Evolutionary conservation across 2,888 invertebrate genomes (phyloP).

Genomic region (Altica lythri): DNA sequence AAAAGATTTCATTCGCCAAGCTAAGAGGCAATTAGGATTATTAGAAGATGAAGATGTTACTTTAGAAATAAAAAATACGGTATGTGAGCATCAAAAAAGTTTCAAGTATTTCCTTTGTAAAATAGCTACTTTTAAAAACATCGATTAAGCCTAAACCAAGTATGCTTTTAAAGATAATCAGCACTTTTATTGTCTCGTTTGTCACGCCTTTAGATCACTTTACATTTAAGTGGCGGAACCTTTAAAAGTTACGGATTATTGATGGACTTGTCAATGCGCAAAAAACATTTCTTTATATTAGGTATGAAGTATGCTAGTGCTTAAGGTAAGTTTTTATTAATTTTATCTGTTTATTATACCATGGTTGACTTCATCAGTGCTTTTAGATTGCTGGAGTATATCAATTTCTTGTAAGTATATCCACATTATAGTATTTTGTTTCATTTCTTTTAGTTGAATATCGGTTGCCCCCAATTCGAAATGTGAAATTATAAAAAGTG

Average conservation of each 20-base stretch:
- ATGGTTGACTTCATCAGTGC: no score
- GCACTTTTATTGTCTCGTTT: slow-evolving; percentile 20
- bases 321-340: no score
- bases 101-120: slow-evolving; percentile 5
- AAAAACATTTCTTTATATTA: background rate
- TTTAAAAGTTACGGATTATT: background rate
- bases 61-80: slow-evolving; percentile 26
- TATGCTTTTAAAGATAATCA: slow-evolving; percentile 16
- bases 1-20: slow-evolving; percentile 40
- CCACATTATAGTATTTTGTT: no score
- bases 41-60: slow-evolving; percentile 15
- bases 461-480: no score
- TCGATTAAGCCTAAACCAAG: slow-evolving; percentile 2
- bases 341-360: no score
- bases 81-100: slow-evolving; percentile 9
- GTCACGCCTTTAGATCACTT: slow-evolving; percentile 1
- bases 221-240: slow-evolving; percentile 7
- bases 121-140: slow-evolving; percentile 1
- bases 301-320: no score
- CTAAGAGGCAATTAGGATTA: slow-evolving; percentile 44
- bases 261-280: background rate
- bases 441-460: no score
- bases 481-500: no score
- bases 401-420: no score
- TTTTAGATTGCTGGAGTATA: no score